Evolutionary conservation across 2,113 vertebrate species (phyloP).

Genomic region (Baryphthengus martii): DNA sequence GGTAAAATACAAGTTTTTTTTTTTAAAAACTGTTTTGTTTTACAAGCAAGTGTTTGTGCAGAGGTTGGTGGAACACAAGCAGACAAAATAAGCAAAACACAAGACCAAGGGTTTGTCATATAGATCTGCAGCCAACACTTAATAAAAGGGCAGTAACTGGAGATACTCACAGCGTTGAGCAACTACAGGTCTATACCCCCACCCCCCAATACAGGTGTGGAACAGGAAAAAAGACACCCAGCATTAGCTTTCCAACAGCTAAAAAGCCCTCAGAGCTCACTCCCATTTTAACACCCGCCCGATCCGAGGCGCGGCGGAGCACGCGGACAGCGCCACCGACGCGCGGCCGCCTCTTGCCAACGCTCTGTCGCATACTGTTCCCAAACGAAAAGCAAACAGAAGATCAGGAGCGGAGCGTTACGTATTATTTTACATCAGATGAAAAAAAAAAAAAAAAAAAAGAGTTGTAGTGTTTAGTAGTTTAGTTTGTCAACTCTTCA

Average conservation of each 20-base stretch:
- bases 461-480: not conserved
- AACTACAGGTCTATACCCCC: not conserved
- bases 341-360: not conserved
- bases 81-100: not conserved
- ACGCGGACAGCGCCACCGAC: not conserved
- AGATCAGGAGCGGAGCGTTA: not conserved
- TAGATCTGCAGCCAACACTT: constrained; percentile 23
- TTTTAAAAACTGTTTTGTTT: not conserved
- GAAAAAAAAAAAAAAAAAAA: too few species aligned
- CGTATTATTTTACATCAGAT: not conserved
- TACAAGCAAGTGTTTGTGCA: constrained; percentile 47
- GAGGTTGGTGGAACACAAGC: not conserved
- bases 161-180: not conserved
- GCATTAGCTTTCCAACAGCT: not conserved
- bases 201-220: not conserved
- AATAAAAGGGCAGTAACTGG: not conserved
- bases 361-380: not conserved
- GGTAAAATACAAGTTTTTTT: not conserved
- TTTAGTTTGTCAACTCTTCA: not conserved
- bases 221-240: constrained; percentile 17
- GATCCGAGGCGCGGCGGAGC: not conserved
- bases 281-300: not conserved
- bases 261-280: not conserved
- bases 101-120: not conserved
- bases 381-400: not conserved